Percentiles rank a stretch among this genome's conserved stretches.
These are phyloP conservation scores for Limonius californicus DNA, from an alignment of 1,140 invertebrate species.

Conservation along the genomic window DNA sequence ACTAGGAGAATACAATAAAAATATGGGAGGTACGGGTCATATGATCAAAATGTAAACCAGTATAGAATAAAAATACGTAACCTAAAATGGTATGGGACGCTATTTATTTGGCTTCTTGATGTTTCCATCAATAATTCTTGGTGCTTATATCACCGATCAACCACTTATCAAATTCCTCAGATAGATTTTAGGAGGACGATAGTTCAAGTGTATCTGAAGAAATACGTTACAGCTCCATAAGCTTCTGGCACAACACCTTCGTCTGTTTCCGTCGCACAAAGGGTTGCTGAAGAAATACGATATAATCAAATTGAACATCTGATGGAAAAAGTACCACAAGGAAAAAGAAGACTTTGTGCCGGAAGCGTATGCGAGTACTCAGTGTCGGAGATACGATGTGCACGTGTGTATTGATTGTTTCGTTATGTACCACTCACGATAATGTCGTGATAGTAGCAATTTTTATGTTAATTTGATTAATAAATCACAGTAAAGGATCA, in stretches of 20 bases:
- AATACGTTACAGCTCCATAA: conserved; percentile 1
- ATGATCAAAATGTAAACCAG: conserved; percentile 32
- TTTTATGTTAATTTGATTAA: too few species aligned
- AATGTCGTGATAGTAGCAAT: too few species aligned
- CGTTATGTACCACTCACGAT: too few species aligned
- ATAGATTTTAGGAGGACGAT: conserved; percentile 32
- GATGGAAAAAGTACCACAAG: neutral
- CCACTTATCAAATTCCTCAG: conserved; percentile 22
- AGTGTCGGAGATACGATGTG: conserved; percentile 9
- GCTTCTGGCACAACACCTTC: neutral
- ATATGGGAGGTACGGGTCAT: conserved; percentile 37
- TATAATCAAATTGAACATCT: neutral
- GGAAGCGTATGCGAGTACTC: neutral
- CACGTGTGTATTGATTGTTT: too few species aligned
- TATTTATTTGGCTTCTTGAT: conserved; percentile 39
- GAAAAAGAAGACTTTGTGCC: neutral
- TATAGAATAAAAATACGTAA: conserved; percentile 30
- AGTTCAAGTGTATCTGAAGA: conserved; percentile 23
- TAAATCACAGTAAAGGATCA: too few species aligned
- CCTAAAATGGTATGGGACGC: conserved; percentile 38
- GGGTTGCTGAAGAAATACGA: neutral
- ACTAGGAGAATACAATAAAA: neutral
- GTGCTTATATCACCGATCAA: conserved; percentile 29
- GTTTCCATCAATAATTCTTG: conserved; percentile 24
- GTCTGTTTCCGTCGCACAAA: neutral